phyloP scores from a whole-genome alignment of 2,113 vertebrate genomes.

The Petrocephalus zakoni region DNA sequence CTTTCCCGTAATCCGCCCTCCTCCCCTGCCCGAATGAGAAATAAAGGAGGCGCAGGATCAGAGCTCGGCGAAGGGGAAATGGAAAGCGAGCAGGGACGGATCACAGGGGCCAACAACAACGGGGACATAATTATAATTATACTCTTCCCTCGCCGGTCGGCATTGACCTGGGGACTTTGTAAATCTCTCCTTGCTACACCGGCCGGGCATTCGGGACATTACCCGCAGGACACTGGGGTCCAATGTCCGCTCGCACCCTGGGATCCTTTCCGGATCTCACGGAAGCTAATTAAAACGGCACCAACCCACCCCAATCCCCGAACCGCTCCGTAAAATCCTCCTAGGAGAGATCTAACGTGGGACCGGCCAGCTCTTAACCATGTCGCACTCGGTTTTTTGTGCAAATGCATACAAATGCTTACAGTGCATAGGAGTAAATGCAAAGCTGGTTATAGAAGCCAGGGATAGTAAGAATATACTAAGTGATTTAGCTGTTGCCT shows the following conservation, averaged over 20 bases:
- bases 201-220: background rate
- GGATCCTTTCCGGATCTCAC: background rate
- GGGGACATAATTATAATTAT: conserved; percentile 35
- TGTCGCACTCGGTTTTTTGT: background rate
- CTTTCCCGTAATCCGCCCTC: background rate
- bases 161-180: conserved; percentile 24
- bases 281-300: background rate
- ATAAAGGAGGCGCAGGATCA: conserved; percentile 3
- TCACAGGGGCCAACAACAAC: conserved; percentile 20
- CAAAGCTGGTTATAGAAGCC: background rate
- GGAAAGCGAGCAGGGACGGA: conserved; percentile 28
- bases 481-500: background rate
- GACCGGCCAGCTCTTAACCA: background rate
- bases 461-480: background rate
- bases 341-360: background rate
- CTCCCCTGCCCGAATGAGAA: background rate
- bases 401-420: background rate
- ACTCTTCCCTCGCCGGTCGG: conserved; percentile 21
- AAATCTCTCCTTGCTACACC: conserved; percentile 12
- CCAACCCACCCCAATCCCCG: background rate
- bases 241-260: background rate
- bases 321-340: background rate
- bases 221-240: background rate
- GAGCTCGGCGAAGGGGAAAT: conserved; percentile 19
- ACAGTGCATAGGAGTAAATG: background rate